Evolutionary conservation across 2,113 vertebrate species (phyloP), one percentile per base, ranked within the genome.

Genomic region (Bufo gargarizans): DNA sequence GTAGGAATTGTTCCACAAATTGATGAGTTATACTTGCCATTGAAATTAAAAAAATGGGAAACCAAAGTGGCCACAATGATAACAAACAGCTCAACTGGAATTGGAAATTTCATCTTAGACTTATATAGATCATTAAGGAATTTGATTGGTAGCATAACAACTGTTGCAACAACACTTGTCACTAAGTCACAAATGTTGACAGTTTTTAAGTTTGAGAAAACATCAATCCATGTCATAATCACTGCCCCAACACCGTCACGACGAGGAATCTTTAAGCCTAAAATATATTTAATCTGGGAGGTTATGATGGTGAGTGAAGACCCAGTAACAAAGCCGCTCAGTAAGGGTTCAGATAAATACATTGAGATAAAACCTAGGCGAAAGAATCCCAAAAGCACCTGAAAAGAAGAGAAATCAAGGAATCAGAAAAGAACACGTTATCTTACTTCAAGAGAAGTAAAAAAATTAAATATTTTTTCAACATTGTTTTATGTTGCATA

Each of bases 231-330:
- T 0, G 90, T 94, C 72, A 92, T 87, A 58, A 93, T 0, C 58
- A 93, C 86, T 69, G 92, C 92, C 5, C 93, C 92, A 2, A 87
- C 76, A 0, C 92, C 92, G 63, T 93, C 90, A 0, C 90, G 91
- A 3, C 84, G 91, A 65, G 92, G 92, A 47, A 93, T 93, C 16
- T 91, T 93, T 88, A 94, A 81, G 53, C 92, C 93, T 50, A 93
- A 81, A 3, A 94, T 88, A 0, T 93, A 92, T 50, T 92, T 93
- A 89, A 93, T 91, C 89, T 93, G 92, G 4, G 93, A 94, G 22
- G 92, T 93, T 90, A 93, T 77, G 71, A 94, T 93, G 86, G 91
- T 94, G 84, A 93, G 91, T 49, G 91, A 93, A 81, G 91, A 92
- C 43, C 93, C 88, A 0, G 92, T 89, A 86, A 93, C 91, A 43